phyloP scores from a whole-genome alignment of 2,797 vertebrate genomes.

The Sebastolobus alascanus region DNA sequence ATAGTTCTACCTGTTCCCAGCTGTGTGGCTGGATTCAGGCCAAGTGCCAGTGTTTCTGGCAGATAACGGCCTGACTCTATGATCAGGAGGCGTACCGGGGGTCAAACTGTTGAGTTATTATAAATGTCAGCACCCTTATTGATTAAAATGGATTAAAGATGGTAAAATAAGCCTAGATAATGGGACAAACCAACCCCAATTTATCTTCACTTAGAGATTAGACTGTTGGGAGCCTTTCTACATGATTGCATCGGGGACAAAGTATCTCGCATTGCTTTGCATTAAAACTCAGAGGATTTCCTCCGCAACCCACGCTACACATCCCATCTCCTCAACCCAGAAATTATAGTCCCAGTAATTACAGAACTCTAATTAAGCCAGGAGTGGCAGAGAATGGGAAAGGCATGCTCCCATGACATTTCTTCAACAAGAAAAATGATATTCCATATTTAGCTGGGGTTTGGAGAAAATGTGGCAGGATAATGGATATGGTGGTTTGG shows the following conservation, averaged over 20 bases:
- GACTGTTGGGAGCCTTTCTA: slow-evolving; percentile 47
- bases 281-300: slow-evolving; percentile 73
- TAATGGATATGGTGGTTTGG: slow-evolving; percentile 71
- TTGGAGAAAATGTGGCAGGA: slow-evolving; percentile 73
- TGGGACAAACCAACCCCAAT: slow-evolving; percentile 58
- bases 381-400: slow-evolving; percentile 72
- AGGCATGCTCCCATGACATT: slow-evolving; percentile 81
- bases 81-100: slow-evolving; percentile 35
- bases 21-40: slow-evolving; percentile 53
- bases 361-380: slow-evolving; percentile 84
- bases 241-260: slow-evolving; percentile 58
- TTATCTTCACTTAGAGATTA: slow-evolving; percentile 66
- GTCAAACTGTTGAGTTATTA: slow-evolving; percentile 53
- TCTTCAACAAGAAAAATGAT: slow-evolving; percentile 79
- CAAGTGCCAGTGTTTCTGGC: slow-evolving; percentile 52
- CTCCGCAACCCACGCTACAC: slow-evolving; percentile 59
- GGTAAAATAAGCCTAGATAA: slow-evolving; percentile 62
- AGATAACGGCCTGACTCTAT: slow-evolving; percentile 43
- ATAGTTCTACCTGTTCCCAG: slow-evolving; percentile 66
- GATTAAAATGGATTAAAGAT: slow-evolving; percentile 61
- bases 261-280: slow-evolving; percentile 52
- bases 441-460: slow-evolving; percentile 78
- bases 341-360: slow-evolving; percentile 84
- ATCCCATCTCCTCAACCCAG: slow-evolving; percentile 75
- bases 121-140: slow-evolving; percentile 45